Base-by-base conservation (phyloP, 2,888 invertebrate genomes). In the Galerucella nymphaeae region DNA sequence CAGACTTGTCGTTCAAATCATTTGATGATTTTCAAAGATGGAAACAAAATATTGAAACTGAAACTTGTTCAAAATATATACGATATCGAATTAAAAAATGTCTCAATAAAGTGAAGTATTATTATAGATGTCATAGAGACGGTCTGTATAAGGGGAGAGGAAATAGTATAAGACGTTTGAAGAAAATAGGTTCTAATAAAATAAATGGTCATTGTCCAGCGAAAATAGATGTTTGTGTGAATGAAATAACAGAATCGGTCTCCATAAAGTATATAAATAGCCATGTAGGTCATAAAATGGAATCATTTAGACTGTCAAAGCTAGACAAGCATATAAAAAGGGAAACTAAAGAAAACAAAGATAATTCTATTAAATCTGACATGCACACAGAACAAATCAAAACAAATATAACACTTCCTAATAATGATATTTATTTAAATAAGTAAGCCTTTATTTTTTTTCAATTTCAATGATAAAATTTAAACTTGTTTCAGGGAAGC, bases 201-300 rank as follows among this genome's bases (percentile, higher is more conserved):
- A 66, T 66, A 20, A 66, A 66, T 57, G 66, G 41, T 13, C 66
- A 66, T 42, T 66, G 66, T 38, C 66, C 66, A 16, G 55, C 66
- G 14, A 66, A 66, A 57, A 66, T 66, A 38, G 55, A 53, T 57
- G 57, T 57, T 38, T 16, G 14, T 5, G 9, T 66, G n/a, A 57
- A 38, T 66, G 20, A 57, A 65, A 50, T 8, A 20, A 66, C 55
- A n/a, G 57, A 55, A 38, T 13, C 2, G 18, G 57, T 66, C 8
- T 66, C 38, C 20, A n/a, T 55, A 30, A 53, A 57, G 13, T 66
- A 55, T 55, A 18, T 66, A 18, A n/a, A 55, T 18, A 55, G 3
- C 38, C 66, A 66, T 42, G 16, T 66, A 20, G 66, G 66, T 10
- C 66, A 66, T 20, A 55, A 41, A 38, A 53, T 66, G 55, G 66